A percentile compares a stretch with the other conserved stretches of the same genome.
These are phyloP conservation scores for Patella pellucida DNA, from an alignment of 2,888 invertebrate genomes.

Conservation along the genomic window DNA sequence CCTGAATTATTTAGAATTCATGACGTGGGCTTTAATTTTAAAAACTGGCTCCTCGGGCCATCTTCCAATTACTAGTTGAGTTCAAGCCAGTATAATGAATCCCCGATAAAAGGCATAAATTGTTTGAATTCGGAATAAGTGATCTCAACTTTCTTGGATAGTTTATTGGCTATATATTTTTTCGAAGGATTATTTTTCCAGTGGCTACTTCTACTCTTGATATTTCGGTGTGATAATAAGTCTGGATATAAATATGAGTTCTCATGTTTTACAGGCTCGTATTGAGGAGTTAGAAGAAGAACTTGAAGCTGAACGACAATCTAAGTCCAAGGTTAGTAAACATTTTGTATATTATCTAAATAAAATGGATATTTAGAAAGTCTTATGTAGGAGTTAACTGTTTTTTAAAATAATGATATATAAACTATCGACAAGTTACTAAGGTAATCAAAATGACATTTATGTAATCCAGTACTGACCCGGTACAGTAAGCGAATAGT, in stretches of 20 bases:
- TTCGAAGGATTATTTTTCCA: too few species aligned
- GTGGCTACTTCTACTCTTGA: slow-evolving; percentile 9
- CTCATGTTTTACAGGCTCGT: slow-evolving; percentile 75
- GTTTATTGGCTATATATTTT: too few species aligned
- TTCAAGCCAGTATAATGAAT: slow-evolving; percentile 26
- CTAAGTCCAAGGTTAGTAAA: slow-evolving; percentile 83
- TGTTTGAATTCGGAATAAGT: slow-evolving; percentile 1
- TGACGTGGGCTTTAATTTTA: slow-evolving; percentile 9
- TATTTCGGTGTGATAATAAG: background rate
- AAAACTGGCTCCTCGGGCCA: too few species aligned
- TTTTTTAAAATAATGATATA: too few species aligned
- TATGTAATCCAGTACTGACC: too few species aligned
- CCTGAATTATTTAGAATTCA: slow-evolving; percentile 15
- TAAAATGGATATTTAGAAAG: too few species aligned
- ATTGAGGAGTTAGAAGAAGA: slow-evolving; percentile 99
- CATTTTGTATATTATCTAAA: background rate
- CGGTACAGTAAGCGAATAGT: too few species aligned
- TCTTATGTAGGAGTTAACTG: too few species aligned
- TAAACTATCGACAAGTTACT: too few species aligned
- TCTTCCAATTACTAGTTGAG: background rate
- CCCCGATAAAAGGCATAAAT: background rate
- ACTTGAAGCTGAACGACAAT: slow-evolving; percentile 98
- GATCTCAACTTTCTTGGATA: background rate
- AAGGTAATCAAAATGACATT: too few species aligned
- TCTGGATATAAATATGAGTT: slow-evolving; percentile 29